Evolutionary conservation across 2,797 vertebrate species (phyloP).

Genomic region (Leptodactylus fallax): DNA sequence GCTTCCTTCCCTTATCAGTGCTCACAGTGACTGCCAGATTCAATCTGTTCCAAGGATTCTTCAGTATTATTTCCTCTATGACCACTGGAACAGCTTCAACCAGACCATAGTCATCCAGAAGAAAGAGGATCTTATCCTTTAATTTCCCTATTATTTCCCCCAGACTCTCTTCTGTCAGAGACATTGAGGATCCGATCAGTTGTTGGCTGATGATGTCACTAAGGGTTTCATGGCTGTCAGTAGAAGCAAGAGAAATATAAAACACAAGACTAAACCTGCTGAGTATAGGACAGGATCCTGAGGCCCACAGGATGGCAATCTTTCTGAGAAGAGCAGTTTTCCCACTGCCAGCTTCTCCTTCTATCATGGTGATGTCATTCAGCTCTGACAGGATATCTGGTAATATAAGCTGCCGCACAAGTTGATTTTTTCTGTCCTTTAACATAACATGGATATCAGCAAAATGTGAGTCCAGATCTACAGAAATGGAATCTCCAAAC

Average conservation of each 20-base stretch:
- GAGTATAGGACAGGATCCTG: conserved; percentile 67
- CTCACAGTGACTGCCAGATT: conserved; percentile 66
- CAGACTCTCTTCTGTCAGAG: conserved; percentile 59
- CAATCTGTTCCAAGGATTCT: conserved; percentile 53
- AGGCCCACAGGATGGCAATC: conserved; percentile 70
- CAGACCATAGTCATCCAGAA: conserved; percentile 68
- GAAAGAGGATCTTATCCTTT: conserved; percentile 65
- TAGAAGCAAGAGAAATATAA: conserved; percentile 65
- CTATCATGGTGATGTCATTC: conserved; percentile 67
- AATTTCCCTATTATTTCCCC: conserved; percentile 52
- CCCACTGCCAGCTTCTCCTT: conserved; percentile 70
- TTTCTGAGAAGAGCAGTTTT: conserved; percentile 68
- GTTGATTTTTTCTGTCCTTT: conserved; percentile 63
- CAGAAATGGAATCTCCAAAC: conserved; percentile 58
- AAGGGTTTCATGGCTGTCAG: conserved; percentile 57
- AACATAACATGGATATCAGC: conserved; percentile 65
- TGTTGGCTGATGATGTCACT: conserved; percentile 64
- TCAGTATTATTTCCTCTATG: conserved; percentile 66
- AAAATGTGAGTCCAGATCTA: conserved; percentile 60
- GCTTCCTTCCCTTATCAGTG: conserved; percentile 52
- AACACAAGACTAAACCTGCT: conserved; percentile 71
- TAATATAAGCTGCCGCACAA: conserved; percentile 59
- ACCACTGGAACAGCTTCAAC: conserved; percentile 40
- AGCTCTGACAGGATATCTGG: conserved; percentile 64
- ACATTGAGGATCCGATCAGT: conserved; percentile 43